Evolutionary conservation across 2,797 vertebrate genomes (phyloP), one percentile per base, ranked within the genome.

Genomic region (Gorsachius magnificus): DNA sequence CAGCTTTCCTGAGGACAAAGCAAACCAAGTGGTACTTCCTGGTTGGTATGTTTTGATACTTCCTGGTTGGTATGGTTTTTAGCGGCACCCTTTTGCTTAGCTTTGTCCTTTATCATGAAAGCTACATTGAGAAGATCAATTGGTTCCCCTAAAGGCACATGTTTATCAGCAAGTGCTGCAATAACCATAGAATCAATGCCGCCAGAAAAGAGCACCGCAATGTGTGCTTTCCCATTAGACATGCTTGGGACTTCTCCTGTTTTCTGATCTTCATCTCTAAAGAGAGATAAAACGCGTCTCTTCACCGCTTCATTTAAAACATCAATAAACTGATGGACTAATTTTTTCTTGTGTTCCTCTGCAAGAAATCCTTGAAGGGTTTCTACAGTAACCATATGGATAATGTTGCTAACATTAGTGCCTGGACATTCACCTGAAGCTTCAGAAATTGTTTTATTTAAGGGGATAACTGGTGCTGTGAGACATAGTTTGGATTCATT

Each of bases 61-160:
- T 97, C 97, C 36, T 11, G 24, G 41, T 87, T 97, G 21, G 60
- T 93, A 2, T 2, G 45, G 48, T 97, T 98, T 88, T 98, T 97
- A 22, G 77, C 45, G 8, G 94, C 76, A 50, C 66, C 22, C 11
- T 96, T 96, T 71, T 90, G 97, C 31, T 51, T 45, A 38, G 97
- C 97, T 68, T 96, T 90, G 74, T 97, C 96, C 95, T 97, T 98
- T 35, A 96, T 91, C 96, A 97, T 96, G 94, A 99, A 99, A n/a
- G 99, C 99, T 26, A 99, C 99, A n/a, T 99, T 99, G 29, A 99
- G 98, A 83, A 99, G 99, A 95, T 99, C 99, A 78, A 99, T 98
- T 9, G 99, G 98, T 91, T 99, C 98, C 12, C 98, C 97, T 53
- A 85, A 29, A 63, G 99, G 99, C 66, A 99, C 69, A 11, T 99